Evolutionary conservation across 2,797 vertebrate species (phyloP).

Genomic region (Epinephelus awoara): DNA sequence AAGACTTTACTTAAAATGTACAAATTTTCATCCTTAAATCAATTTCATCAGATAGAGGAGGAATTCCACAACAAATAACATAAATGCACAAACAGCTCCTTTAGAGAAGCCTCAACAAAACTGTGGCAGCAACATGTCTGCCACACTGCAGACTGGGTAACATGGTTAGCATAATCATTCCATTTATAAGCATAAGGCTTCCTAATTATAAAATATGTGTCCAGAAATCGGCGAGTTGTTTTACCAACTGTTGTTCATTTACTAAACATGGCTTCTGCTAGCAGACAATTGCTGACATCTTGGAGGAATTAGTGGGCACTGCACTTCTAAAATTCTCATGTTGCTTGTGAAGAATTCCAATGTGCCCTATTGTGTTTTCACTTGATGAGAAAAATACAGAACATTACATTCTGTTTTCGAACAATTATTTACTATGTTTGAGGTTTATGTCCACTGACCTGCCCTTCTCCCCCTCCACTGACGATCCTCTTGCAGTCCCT

Average conservation of each 20-base stretch:
- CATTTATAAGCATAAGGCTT: conserved; percentile 7
- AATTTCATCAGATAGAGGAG: not conserved
- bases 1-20: not conserved
- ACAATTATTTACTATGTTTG: not conserved
- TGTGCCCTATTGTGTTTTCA: not conserved
- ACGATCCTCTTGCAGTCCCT: conserved; percentile 88
- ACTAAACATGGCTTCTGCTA: not conserved
- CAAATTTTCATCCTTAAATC: not conserved
- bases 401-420: not conserved
- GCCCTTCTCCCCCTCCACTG: conserved; percentile 92
- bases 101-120: not conserved
- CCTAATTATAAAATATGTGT: not conserved
- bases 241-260: conserved; percentile 1
- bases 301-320: not conserved
- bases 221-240: not conserved
- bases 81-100: not conserved
- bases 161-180: not conserved
- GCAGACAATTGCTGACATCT: not conserved
- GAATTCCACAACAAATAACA: not conserved
- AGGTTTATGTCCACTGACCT: conserved; percentile 80
- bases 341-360: not conserved
- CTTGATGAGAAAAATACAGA: not conserved
- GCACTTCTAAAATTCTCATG: not conserved
- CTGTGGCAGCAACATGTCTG: not conserved
- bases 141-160: not conserved